These are phyloP conservation scores for Macropus fuliginosus DNA, from an alignment of 2,797 vertebrate genomes.

Conservation along the genomic window DNA sequence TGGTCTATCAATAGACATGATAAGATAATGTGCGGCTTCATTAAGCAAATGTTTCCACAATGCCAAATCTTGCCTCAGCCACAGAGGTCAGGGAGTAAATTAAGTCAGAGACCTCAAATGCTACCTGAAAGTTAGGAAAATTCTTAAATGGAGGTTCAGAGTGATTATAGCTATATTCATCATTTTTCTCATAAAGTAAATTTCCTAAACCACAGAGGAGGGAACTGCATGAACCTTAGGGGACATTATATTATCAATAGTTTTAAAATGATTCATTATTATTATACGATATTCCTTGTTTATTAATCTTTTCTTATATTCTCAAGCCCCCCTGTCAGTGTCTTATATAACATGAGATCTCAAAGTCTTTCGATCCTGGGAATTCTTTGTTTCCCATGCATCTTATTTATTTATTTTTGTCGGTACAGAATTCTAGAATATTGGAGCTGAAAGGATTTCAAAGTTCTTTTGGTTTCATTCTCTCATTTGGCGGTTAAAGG, in stretches of 20 bases:
- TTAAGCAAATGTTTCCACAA: neutral
- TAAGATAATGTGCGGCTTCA: neutral
- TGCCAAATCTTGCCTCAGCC: neutral
- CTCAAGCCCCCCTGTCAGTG: neutral
- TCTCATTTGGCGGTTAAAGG: neutral
- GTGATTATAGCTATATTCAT: neutral
- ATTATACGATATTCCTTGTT: neutral
- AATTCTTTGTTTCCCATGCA: slow-evolving; percentile 34
- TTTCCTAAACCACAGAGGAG: neutral
- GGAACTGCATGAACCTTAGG: neutral
- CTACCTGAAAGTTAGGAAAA: neutral
- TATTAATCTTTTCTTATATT: neutral
- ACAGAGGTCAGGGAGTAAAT: neutral
- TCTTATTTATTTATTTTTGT: neutral
- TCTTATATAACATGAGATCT: neutral
- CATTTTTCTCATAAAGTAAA: neutral
- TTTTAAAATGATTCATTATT: neutral
- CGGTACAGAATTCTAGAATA: neutral
- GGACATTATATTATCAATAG: neutral
- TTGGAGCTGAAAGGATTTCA: neutral
- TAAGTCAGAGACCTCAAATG: neutral
- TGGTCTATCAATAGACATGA: neutral
- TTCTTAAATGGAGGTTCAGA: neutral
- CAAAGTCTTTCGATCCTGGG: neutral
- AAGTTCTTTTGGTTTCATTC: neutral